phyloP scores from a whole-genome alignment of 2,797 vertebrate species.

The Chrosomus eos region DNA sequence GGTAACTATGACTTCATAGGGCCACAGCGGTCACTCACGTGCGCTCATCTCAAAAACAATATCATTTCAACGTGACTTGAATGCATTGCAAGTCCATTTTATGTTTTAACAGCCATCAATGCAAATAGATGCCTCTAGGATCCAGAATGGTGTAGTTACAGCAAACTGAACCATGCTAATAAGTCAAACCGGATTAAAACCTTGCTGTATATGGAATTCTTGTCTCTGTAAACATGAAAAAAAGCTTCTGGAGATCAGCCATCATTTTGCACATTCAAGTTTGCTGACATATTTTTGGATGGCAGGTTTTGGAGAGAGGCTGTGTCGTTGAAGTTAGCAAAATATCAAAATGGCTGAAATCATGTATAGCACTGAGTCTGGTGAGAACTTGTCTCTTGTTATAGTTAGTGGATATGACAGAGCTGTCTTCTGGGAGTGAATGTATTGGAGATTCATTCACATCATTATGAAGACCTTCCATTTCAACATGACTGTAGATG shows the following conservation, averaged over 20 bases:
- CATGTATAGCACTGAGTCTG: not conserved
- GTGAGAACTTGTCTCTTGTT: constrained; percentile 11
- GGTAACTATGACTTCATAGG: not conserved
- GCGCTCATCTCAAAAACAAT: not conserved
- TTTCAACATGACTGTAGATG: constrained; percentile 33
- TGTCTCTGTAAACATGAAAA: not conserved
- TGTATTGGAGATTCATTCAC: constrained; percentile 29
- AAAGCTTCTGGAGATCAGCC: not conserved
- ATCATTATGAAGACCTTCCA: constrained; percentile 38
- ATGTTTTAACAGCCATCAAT: not conserved
- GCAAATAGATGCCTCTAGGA: not conserved
- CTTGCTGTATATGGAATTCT: not conserved
- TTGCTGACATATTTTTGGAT: not conserved
- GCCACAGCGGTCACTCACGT: not conserved
- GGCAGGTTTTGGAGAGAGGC: not conserved
- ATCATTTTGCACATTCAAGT: not conserved
- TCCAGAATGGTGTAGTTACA: not conserved
- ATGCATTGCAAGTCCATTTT: not conserved
- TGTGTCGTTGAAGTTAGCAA: not conserved
- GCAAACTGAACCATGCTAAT: not conserved
- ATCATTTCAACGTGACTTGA: no score
- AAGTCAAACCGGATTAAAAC: not conserved
- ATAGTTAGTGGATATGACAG: constrained; percentile 16
- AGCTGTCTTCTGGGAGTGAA: constrained; percentile 24
- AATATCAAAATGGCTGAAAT: not conserved